Percentiles rank a stretch among this genome's conserved stretches.
Conservation (phyloP, 2,113 vertebrate species). For the Sarotherodon lohbergeri region DNA sequence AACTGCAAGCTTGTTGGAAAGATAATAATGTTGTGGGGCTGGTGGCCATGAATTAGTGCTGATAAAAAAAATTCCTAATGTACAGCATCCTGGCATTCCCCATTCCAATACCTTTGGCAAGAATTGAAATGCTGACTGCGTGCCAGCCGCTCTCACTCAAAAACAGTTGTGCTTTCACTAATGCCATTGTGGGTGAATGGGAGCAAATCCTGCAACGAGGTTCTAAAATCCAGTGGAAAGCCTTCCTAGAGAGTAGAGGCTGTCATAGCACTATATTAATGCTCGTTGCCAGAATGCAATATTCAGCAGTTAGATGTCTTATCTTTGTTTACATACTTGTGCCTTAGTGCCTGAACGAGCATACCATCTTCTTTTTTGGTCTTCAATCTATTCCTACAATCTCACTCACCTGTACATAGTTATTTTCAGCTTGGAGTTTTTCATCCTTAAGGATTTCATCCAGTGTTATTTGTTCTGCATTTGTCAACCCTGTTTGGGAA, state of each 20-base stretch:
- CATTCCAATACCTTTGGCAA: neutral
- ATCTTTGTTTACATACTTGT: neutral
- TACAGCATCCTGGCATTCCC: neutral
- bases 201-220: neutral
- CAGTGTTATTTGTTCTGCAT: constrained; percentile 28
- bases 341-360: neutral
- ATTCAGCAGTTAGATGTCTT: neutral
- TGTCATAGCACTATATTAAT: neutral
- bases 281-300: neutral
- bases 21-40: neutral
- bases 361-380: neutral
- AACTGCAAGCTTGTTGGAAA: neutral
- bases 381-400: neutral
- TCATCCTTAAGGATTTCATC: constrained; percentile 71
- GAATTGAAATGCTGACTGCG: neutral
- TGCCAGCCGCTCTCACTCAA: neutral
- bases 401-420: constrained; percentile 76
- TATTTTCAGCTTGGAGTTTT: constrained; percentile 66
- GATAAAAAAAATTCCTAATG: neutral
- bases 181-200: neutral
- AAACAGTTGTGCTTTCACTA: neutral
- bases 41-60: neutral
- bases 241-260: neutral
- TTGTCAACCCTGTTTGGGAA: constrained; percentile 30
- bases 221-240: neutral